Percentiles rank a stretch among this genome's conserved stretches.
Evolutionary conservation across 2,888 invertebrate species (phyloP).

Genomic region (Watsonalla binaria): DNA sequence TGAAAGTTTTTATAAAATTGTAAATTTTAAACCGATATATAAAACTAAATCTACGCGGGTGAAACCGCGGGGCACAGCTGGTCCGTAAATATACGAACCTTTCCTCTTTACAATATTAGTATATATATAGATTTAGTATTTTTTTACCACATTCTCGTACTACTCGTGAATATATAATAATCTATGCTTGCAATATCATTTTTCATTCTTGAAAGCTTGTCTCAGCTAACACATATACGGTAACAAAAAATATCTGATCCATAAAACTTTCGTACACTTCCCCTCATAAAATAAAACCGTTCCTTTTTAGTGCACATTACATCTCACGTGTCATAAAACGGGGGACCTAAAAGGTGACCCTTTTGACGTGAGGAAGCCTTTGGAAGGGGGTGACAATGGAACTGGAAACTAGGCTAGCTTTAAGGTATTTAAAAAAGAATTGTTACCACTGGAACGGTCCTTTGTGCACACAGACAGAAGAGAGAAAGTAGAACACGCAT

Average conservation of each 20-base stretch:
- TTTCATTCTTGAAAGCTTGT: no score
- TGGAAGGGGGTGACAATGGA: slow-evolving; percentile 10
- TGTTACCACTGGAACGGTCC: slow-evolving; percentile 13
- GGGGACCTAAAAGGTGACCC: slow-evolving; percentile 47
- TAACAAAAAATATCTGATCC: not conserved
- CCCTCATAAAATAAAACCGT: slow-evolving; percentile 5
- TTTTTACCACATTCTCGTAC: no score
- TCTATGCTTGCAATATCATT: no score
- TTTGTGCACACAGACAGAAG: not conserved
- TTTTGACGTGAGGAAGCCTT: slow-evolving; percentile 30
- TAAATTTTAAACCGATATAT: no score
- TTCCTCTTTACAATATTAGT: no score
- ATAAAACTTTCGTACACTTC: not conserved
- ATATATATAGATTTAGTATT: no score
- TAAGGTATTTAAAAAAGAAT: slow-evolving; percentile 27
- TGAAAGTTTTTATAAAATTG: no score
- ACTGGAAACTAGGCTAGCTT: slow-evolving; percentile 45
- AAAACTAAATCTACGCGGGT: no score
- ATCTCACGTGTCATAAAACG: slow-evolving; percentile 18
- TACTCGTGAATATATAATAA: no score
- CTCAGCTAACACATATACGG: not conserved
- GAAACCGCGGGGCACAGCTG: no score
- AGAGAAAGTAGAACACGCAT: not conserved
- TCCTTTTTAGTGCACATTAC: slow-evolving; percentile 11
- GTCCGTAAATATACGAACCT: no score